Evolutionary conservation across 1,140 invertebrate species (phyloP).

Genomic region (Notospermus geniculatus): DNA sequence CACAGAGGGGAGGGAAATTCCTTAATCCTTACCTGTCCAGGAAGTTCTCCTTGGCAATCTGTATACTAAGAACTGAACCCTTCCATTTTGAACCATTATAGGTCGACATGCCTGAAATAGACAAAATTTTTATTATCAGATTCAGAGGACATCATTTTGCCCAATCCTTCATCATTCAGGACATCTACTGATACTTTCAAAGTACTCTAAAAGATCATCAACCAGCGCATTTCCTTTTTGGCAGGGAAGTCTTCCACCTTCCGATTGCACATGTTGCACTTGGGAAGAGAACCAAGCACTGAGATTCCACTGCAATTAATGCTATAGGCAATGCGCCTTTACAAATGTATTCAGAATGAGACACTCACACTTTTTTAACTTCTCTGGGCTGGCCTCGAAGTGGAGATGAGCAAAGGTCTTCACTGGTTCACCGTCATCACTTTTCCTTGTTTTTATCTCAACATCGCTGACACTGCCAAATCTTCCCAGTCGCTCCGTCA

Average conservation of each 20-base stretch:
- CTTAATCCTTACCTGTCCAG: constrained; percentile 24
- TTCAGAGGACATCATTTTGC: too few species aligned
- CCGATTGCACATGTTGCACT: too few species aligned
- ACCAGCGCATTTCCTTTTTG: too few species aligned
- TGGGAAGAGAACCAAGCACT: too few species aligned
- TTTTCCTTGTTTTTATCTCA: constrained; percentile 26
- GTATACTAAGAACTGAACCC: constrained; percentile 29
- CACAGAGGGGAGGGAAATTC: not conserved
- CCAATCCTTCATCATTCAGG: too few species aligned
- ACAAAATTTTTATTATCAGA: too few species aligned
- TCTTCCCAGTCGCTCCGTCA: constrained; percentile 24
- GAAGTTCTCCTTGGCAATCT: constrained; percentile 39
- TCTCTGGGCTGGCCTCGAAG: constrained; percentile 18
- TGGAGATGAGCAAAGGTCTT: constrained; percentile 38
- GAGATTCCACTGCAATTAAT: too few species aligned
- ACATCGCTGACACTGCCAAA: constrained; percentile 30
- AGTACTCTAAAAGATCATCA: too few species aligned
- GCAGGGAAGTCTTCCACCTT: too few species aligned
- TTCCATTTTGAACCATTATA: constrained; percentile 40
- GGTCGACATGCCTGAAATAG: constrained; percentile 28
- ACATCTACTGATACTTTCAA: too few species aligned
- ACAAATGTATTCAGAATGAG: too few species aligned
- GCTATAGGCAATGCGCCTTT: too few species aligned
- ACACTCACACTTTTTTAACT: constrained; percentile 28
- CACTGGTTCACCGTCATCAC: constrained; percentile 18